These are phyloP conservation scores for Novumbra hubbsi DNA, from an alignment of 2,797 vertebrate genomes.

Conservation along the genomic window DNA sequence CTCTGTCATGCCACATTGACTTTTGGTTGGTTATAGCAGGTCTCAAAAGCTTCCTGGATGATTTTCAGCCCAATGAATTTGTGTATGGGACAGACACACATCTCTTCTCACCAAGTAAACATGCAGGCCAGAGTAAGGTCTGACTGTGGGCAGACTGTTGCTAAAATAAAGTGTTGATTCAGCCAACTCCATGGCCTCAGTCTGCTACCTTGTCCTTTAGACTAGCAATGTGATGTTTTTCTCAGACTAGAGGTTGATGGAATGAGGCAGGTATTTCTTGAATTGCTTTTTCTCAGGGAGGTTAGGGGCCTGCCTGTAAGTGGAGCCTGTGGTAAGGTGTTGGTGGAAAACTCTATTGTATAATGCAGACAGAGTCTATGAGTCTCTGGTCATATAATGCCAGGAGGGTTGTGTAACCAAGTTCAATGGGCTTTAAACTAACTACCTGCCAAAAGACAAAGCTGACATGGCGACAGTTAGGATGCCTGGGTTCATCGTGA, in stretches of 20 bases:
- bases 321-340: slow-evolving; percentile 22
- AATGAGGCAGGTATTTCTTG: slow-evolving; percentile 42
- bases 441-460: neutral
- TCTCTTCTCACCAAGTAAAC: slow-evolving; percentile 56
- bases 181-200: slow-evolving; percentile 33
- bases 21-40: slow-evolving; percentile 47
- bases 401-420: slow-evolving; percentile 25
- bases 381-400: slow-evolving; percentile 5
- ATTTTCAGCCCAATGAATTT: slow-evolving; percentile 44
- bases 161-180: slow-evolving; percentile 70
- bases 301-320: slow-evolving; percentile 27
- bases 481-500: neutral
- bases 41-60: slow-evolving; percentile 71
- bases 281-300: slow-evolving; percentile 59
- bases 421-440: neutral
- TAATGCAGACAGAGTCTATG: slow-evolving; percentile 9
- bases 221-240: slow-evolving; percentile 51
- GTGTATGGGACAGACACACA: slow-evolving; percentile 51
- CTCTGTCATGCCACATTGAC: slow-evolving; percentile 39
- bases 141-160: slow-evolving; percentile 57
- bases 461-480: neutral
- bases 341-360: slow-evolving; percentile 26
- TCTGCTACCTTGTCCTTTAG: slow-evolving; percentile 39
- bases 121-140: slow-evolving; percentile 39
- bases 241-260: slow-evolving; percentile 59